Evolutionary conservation across 2,113 vertebrate genomes (phyloP), one percentile per base, ranked within the genome.

Genomic region (Tetrao urogallus): DNA sequence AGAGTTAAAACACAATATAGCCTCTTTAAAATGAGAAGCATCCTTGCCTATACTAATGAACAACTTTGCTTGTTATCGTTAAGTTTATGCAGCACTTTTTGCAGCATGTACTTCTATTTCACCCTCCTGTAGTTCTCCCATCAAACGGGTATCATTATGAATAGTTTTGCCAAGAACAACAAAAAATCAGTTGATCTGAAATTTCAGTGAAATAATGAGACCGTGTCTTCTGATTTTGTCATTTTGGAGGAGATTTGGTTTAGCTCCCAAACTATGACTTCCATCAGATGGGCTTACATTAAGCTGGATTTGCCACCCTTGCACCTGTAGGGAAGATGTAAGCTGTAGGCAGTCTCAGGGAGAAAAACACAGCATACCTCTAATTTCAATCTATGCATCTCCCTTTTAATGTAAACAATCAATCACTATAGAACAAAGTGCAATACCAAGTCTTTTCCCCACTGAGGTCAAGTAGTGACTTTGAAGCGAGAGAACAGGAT

Each of bases 391-490:
- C n/a, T 38, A 12, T 61, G 27, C 38, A 90, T 93, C 88, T 77
- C 86, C 45, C 5, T 70, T 74, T 80, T 91, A 93, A 90, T 88
- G 82, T 47, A 96, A 95, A 93, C 79, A 82, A 96, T 96, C 92
- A 81, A 85, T 93, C 83, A 89, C 71, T 66, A 61, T 10, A 92
- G 86, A 94, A 93, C 83, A 61, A 96, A 91, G 90, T 48, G 50
- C 2, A 11, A 70, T 43, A 79, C 78, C 1, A 4, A 3, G 80
- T 80, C 82, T 78, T 83, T 88, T 95, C 64, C 45, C 47, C 86
- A 69, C 74, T 50, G 91, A 88, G 94, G 84, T 89, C 92, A 94
- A 82, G 43, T 8, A 89, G 89, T 88, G 75, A 72, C 88, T 96
- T 79, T 71, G 65, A 75, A 81, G 73, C 38, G 80, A 77, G n/a